Percentiles rank a stretch among this genome's conserved stretches.
Conservation (phyloP, 2,888 invertebrate species). For the Drosophila kuntzei region DNA sequence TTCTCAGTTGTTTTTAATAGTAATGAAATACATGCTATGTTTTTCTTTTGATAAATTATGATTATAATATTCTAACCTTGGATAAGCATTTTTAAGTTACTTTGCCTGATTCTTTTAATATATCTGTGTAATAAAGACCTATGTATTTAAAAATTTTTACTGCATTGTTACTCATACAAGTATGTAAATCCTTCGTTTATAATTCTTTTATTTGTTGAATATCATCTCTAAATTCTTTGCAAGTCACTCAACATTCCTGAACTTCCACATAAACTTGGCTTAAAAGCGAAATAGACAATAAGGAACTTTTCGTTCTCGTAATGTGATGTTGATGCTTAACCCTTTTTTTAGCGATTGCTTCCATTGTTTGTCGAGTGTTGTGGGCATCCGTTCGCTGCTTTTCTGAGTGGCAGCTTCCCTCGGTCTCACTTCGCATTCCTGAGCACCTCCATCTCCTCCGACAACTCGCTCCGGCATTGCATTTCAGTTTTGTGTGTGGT, state of each 20-base stretch:
- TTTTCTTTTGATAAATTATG: too few species aligned
- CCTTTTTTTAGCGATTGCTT: constrained; percentile 60
- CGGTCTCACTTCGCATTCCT: constrained; percentile 16
- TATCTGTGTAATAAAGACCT: too few species aligned
- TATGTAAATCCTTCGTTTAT: background rate
- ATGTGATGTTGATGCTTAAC: constrained; percentile 58
- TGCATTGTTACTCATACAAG: too few species aligned
- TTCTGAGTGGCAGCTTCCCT: constrained; percentile 42
- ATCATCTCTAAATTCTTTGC: constrained; percentile 25
- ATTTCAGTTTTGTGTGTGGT: constrained; percentile 45
- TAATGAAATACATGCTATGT: too few species aligned
- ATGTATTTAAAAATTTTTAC: too few species aligned
- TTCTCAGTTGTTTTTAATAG: background rate
- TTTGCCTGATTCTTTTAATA: too few species aligned
- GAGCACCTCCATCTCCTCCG: background rate
- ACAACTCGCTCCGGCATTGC: constrained; percentile 44
- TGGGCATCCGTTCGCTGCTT: constrained; percentile 31
- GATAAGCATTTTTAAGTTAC: too few species aligned
- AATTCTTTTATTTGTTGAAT: constrained; percentile 7
- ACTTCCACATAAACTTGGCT: constrained; percentile 22
- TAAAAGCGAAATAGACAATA: constrained; percentile 28
- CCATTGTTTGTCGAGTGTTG: constrained; percentile 64
- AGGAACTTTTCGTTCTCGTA: constrained; percentile 30
- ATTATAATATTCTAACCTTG: too few species aligned
- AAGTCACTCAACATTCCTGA: constrained; percentile 16